These are phyloP conservation scores for Drosophila anceps DNA, from an alignment of 2,888 invertebrate species.

Conservation along the genomic window DNA sequence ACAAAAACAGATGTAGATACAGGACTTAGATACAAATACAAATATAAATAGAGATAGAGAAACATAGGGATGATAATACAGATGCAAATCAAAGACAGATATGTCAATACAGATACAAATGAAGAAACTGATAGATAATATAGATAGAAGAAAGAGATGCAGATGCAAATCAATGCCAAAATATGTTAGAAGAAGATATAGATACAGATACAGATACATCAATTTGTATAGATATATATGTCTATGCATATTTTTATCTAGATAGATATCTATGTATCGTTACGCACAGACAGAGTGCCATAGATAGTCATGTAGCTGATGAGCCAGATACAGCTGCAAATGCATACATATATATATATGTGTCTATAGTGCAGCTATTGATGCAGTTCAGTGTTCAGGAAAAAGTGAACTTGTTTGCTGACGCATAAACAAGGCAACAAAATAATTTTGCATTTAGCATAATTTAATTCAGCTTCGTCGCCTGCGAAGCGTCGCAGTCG, in stretches of 20 bases:
- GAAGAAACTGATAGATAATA: neutral
- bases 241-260: too few species aligned
- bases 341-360: neutral
- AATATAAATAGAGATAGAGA: neutral
- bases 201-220: too few species aligned
- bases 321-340: neutral
- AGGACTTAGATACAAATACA: neutral
- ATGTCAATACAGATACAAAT: neutral
- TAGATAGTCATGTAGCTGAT: neutral
- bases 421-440: slow-evolving; percentile 18
- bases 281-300: too few species aligned
- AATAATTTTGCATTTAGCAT: slow-evolving; percentile 46
- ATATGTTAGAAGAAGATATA: too few species aligned
- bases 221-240: neutral
- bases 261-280: too few species aligned
- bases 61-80: neutral
- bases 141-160: too few species aligned
- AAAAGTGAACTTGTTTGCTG: slow-evolving; percentile 19
- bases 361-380: neutral
- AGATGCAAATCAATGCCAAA: too few species aligned
- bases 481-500: slow-evolving; percentile 14
- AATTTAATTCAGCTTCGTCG: slow-evolving; percentile 34
- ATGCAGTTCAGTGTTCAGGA: neutral
- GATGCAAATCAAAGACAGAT: neutral
- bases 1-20: too few species aligned